Base-by-base conservation (phyloP, 64 coral and sea anemone genomes). In the Actinia equina region DNA sequence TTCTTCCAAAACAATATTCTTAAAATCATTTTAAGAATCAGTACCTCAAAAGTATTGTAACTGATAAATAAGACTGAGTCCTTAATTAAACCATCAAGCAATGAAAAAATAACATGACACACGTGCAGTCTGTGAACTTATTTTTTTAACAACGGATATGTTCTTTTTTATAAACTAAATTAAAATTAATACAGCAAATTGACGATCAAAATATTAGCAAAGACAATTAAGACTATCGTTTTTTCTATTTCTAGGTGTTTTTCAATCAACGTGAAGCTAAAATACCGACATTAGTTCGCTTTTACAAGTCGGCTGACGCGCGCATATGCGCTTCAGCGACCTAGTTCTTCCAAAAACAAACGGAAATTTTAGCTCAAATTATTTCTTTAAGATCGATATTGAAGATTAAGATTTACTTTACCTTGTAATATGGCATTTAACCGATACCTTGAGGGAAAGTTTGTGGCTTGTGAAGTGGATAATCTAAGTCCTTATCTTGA, bases 401-500 rank as follows among this genome's bases (percentile, higher is more conserved):
- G 20, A 74, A 74, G 13, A 8, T 37, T 1, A 74, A 74, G 3
- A 5, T 74, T 26, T 41, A 74, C 69, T 74, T 14, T 74, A 74
- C 69, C 69, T 41, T 74, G 25, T 30, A 30, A 74, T 27, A 30
- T 3, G 10, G 62, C 69, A 74, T 37, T 41, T 16, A 74, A 11
- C 69, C 69, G 20, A 74, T 25, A 14, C 69, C 69, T 74, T 74
- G n/a, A 30, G 69, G 44, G 80, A 11, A 44, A 44, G 30, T 37
- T 37, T 37, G 30, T 37, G 30, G 30, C 30, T 37, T 37, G n/a
- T 22, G 25, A 26, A 10, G 7, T 74, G 37, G 69, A 74, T 74
- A 74, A 74, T 37, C 69, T 3, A 74, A 74, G 69, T 74, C 69
- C 78, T 81, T 81, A 17, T 81, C 78, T 81, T 10, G 42, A 44